Base-by-base conservation (phyloP, 2,888 invertebrate species). In the Siphonodentalium dalli region DNA sequence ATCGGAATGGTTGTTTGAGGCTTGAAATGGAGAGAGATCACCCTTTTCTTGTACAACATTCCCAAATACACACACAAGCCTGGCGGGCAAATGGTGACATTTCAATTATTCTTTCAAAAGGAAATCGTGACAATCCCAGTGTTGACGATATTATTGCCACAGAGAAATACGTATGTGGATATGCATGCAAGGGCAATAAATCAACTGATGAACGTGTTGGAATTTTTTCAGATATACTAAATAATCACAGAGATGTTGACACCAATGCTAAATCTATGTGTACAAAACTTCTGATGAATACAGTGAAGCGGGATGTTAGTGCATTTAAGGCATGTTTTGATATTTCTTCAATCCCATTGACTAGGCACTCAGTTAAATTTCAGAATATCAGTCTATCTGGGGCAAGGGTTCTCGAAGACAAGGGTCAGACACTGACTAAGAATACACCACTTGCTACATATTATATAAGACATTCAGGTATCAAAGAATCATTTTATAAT, bases 1-100 rank as follows among this genome's bases (percentile, higher is more conserved):
- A 67, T 28, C 58, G 46, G 47, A 64, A 64, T 58, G 48, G 55
- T 2, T 63, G 55, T 13, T 13, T 61, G 2, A 21, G 66, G 20
- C 40, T 66, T 23, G 65, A 67, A 60, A 67, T 67, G 65, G 20
- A 27, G 33, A 49, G 67, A 21, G 69, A 67, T 28, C 61, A 67
- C 44, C 66, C 65, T 20, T 18, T 28, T 9, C 13, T 67, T 7
- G 64, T 66, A 2, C 66, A 67, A 33, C 57, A 68, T 46, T 66
- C 65, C 1, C 35, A 33, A 42, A 52, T 26, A 15, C 64, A 65
- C 31, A 65, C 64, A 9, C 65, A 69, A 41, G 62, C 41, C 13
- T 63, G 63, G 63, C 13, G 62, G 6, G 64, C 60, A 29, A 64
- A 64, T 61, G 62, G 66, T 1, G 63, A 68, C 40, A 54, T 67